These are phyloP conservation scores for Dermatemys mawii DNA, from an alignment of 2,113 vertebrate species.

Conservation along the genomic window DNA sequence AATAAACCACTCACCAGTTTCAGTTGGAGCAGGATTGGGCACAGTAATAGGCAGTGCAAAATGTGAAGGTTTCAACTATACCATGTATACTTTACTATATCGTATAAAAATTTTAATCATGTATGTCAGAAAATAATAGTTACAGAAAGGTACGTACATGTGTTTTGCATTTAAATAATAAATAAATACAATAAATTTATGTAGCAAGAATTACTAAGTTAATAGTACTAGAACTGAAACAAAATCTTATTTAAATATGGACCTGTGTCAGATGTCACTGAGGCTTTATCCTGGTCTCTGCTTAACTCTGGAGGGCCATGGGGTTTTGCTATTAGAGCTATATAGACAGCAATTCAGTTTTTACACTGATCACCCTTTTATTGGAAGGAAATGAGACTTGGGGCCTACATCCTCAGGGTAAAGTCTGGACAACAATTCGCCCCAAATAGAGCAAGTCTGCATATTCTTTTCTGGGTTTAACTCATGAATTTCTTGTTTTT, in stretches of 20 bases:
- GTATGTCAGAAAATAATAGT: background rate
- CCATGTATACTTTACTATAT: background rate
- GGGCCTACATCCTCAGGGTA: background rate
- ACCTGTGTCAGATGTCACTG: fast-evolving
- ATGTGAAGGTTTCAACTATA: background rate
- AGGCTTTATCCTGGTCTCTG: background rate
- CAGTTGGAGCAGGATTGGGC: background rate
- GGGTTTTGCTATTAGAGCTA: background rate
- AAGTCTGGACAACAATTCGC: background rate
- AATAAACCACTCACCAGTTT: background rate
- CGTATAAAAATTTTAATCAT: background rate
- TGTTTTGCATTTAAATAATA: background rate
- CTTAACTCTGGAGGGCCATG: background rate
- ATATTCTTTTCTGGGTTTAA: background rate
- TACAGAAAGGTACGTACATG: fast-evolving
- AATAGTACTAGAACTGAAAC: background rate
- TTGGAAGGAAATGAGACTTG: background rate
- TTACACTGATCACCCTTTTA: background rate
- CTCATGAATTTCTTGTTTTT: no score
- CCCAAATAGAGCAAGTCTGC: background rate
- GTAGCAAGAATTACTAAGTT: background rate
- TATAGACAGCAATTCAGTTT: background rate
- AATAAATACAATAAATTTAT: background rate
- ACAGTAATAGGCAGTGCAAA: background rate
- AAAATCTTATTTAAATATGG: background rate